Evolutionary conservation across 2,888 invertebrate genomes (phyloP), one percentile per base, ranked within the genome.

Genomic region (Antitype chi): DNA sequence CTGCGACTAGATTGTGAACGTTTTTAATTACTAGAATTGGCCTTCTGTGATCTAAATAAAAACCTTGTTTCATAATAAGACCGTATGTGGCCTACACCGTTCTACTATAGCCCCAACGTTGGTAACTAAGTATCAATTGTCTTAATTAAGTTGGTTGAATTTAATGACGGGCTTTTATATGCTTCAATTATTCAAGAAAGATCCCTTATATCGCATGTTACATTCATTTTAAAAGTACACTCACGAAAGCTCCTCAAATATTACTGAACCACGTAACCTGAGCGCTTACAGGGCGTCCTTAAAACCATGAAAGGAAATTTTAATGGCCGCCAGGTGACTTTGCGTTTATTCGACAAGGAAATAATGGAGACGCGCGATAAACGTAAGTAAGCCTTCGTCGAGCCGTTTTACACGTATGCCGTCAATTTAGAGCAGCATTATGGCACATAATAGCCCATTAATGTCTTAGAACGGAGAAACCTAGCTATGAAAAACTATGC

Each of bases 301-400:
- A 87, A 85, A 84, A 89, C 86, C 86, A 86, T 86, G 89, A 78
- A 90, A 88, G 89, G 82, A 88, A 89, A 92, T 90, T 90, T 89
- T 91, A 91, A 92, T 90, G 85, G 88, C 86, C 47, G 66, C 77
- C 81, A 84, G 86, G 87, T 90, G 90, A 91, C 89, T 89, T 71
- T 60, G 85, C 89, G 84, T 88, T 89, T 87, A 84, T 84, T 84
- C 73, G 74, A 80, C 81, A 70, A 68, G 78, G 81, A 84, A 87
- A 84, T 87, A 87, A 88, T 86, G 85, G 79, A 87, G 77, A 82
- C 52, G 53, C 72, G 67, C 73, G 76, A 85, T 82, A 84, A 86
- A 81, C 66, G 76, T 76, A 75, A 81, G 86, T 83, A 87, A 87
- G 83, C 63, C 75, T 64, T 78, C 84, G 82, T 74, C 60, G 76